Conservation (phyloP, 1,140 invertebrate species). For the Drosophila arizonae region DNA sequence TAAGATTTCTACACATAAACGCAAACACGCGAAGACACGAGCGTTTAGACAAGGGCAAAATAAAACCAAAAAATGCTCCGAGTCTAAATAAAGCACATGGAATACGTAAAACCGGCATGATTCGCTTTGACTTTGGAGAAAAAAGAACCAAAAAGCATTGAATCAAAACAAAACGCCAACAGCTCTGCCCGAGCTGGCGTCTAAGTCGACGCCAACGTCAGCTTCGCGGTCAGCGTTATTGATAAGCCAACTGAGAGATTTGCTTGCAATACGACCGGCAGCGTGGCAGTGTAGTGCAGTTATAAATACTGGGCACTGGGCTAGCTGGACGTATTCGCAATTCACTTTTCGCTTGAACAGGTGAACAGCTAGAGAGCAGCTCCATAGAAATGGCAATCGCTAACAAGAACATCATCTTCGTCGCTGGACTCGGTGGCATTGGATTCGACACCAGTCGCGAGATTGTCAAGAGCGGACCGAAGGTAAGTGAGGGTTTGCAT, state of each 20-base stretch:
- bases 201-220: neutral
- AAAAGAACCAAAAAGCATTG: conserved; percentile 26
- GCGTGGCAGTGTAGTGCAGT: conserved; percentile 24
- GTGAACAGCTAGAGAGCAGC: conserved; percentile 20
- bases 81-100: conserved; percentile 35
- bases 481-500: conserved; percentile 30
- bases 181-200: neutral
- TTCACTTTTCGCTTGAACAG: conserved; percentile 34
- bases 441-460: conserved; percentile 70
- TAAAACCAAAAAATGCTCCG: conserved; percentile 1
- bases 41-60: neutral
- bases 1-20: too few species aligned
- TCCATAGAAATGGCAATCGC: conserved; percentile 54
- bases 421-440: conserved; percentile 75
- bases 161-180: conserved; percentile 1
- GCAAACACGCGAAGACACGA: neutral
- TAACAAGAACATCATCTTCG: conserved; percentile 76
- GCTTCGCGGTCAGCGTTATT: conserved; percentile 1
- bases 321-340: conserved; percentile 22
- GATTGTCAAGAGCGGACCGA: conserved; percentile 58
- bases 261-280: conserved; percentile 31
- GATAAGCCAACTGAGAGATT: conserved; percentile 19
- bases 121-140: conserved; percentile 14
- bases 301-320: conserved; percentile 57
- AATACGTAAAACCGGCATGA: conserved; percentile 32